These are phyloP conservation scores for Gallinago nigripennis DNA, from an alignment of 2,797 vertebrate species.

Conservation along the genomic window DNA sequence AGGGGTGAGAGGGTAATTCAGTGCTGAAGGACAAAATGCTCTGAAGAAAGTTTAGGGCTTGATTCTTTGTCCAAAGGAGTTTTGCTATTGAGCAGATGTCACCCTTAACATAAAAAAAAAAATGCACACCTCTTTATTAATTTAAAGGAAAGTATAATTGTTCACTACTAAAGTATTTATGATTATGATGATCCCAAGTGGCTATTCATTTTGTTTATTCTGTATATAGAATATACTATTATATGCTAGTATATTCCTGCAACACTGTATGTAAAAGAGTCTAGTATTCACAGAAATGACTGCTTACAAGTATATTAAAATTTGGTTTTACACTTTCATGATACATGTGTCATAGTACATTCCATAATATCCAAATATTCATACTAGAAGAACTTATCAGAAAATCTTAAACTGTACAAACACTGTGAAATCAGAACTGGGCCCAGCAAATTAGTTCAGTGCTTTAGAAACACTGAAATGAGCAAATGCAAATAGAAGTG, in stretches of 20 bases:
- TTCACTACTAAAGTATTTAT: background rate
- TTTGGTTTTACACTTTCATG: background rate
- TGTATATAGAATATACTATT: too few relatives aligned
- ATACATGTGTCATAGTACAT: background rate
- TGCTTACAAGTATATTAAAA: background rate
- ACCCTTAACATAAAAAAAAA: background rate
- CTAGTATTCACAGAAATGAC: background rate
- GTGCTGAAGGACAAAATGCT: background rate
- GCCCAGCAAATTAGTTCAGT: background rate
- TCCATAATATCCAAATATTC: background rate
- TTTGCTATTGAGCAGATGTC: background rate
- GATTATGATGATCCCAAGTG: background rate
- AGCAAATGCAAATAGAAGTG: background rate
- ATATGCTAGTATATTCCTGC: background rate
- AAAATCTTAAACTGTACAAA: background rate
- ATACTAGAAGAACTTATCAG: background rate
- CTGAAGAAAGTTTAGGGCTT: background rate
- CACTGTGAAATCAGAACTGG: background rate
- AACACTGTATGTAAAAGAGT: background rate
- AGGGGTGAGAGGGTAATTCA: background rate
- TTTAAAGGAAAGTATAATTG: background rate
- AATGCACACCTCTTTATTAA: fast-evolving
- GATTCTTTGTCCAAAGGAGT: background rate
- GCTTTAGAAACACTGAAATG: background rate
- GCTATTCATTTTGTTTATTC: background rate